phyloP scores from a whole-genome alignment of 2,113 vertebrate genomes.

The Scomber scombrus region DNA sequence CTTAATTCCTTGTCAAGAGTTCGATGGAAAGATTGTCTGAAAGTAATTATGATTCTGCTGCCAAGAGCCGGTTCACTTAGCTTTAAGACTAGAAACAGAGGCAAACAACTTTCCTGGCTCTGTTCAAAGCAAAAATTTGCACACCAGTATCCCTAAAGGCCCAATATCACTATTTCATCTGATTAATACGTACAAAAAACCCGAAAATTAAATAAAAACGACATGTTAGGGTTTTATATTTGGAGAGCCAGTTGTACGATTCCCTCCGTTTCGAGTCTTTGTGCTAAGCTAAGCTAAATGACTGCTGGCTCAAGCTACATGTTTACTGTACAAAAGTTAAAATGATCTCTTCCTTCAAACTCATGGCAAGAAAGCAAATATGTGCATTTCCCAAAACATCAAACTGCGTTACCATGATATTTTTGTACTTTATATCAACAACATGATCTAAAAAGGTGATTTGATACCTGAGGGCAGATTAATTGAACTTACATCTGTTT shows the following conservation, averaged over 20 bases:
- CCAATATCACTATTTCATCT: background rate
- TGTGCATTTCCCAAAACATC: background rate
- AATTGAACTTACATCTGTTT: slow-evolving; percentile 32
- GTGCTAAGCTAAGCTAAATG: background rate
- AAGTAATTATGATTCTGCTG: slow-evolving; percentile 1
- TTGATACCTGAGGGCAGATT: slow-evolving; percentile 78
- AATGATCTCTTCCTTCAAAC: background rate
- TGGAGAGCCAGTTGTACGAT: background rate
- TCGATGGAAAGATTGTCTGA: background rate
- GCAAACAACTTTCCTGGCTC: background rate
- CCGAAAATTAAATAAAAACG: no score
- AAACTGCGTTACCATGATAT: background rate
- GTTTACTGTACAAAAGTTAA: background rate
- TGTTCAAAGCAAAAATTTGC: background rate
- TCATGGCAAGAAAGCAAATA: background rate
- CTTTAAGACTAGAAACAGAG: background rate
- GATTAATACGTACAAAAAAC: background rate
- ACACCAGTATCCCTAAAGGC: no score
- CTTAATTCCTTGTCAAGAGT: background rate
- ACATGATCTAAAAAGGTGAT: slow-evolving; percentile 28
- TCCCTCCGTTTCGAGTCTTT: background rate
- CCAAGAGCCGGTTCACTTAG: background rate
- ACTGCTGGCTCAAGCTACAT: background rate
- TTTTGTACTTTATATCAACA: slow-evolving; percentile 19
- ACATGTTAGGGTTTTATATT: background rate